Base-by-base conservation (phyloP, 2,888 invertebrate species). In the Oeneis ivallda region DNA sequence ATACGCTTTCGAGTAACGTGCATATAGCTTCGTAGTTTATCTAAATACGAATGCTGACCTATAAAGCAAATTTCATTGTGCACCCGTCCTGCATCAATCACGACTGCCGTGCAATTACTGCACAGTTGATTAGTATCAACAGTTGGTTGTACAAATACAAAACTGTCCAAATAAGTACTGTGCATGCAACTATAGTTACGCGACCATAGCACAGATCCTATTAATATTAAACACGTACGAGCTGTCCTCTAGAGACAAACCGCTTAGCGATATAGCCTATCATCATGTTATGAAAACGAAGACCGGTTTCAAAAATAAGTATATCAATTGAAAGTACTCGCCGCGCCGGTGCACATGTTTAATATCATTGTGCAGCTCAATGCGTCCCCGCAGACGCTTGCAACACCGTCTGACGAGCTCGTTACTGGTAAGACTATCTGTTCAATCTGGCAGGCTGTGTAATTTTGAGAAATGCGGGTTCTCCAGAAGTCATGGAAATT, bases 241-340 rank as follows among this genome's bases (percentile, higher is more conserved):
- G 57, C 58, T 58, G 32, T 66, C 64, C 64, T 63, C 19, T 56
- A 13, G 39, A 69, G 70, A 71, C 70, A 65, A 68, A 69, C 69
- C 69, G 70, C 67, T 72, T 70, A 61, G 72, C 71, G 73, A 71
- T 72, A 66, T 70, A 66, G 66, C 67, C 70, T 70, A 72, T 71
- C 72, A 74, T 71, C 79, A 74, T 87, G 85, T 90, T 88, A 87
- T 88, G 88, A 90, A 90, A 89, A 89, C 85, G 77, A 73, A 76
- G 83, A 89, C 89, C 84, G 87, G 87, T 89, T 89, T 85, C 80
- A 82, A 85, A 89, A 88, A 90, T 91, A 61, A 61, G 52, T 61
- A 88, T 87, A 91, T 89, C 87, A 89, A 87, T 89, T 87, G 88
- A 85, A 89, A 88, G 85, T 83, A 82, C 79, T 83, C 80, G 77